Evolutionary conservation across 1,140 invertebrate genomes (phyloP).

Genomic region (Probaryconus sp.): DNA sequence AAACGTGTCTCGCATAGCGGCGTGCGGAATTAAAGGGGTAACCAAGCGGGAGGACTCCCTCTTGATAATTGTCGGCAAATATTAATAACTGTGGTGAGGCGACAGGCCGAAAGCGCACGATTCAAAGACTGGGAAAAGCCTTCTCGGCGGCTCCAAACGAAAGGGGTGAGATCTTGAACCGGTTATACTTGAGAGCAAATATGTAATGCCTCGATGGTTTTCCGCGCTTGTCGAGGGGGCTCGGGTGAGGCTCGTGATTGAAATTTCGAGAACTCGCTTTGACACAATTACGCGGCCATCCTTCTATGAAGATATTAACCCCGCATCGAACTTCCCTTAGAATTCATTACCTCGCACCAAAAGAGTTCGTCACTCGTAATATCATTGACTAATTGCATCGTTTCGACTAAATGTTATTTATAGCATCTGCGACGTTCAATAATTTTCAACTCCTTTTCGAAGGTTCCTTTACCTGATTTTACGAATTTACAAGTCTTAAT

Average conservation of each 20-base stretch:
- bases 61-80: constrained; percentile 78
- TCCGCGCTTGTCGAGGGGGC: constrained; percentile 66
- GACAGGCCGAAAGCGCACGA: constrained; percentile 61
- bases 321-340: constrained; percentile 40
- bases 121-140: constrained; percentile 69
- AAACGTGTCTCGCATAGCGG: constrained; percentile 71
- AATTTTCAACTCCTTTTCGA: no score
- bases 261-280: constrained; percentile 78
- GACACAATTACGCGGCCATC: constrained; percentile 75
- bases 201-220: constrained; percentile 78
- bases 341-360: constrained; percentile 41
- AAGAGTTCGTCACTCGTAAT: constrained; percentile 4
- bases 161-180: constrained; percentile 73
- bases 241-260: constrained; percentile 70
- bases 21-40: constrained; percentile 74
- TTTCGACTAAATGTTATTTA: no score
- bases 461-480: no score
- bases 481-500: no score
- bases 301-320: constrained; percentile 60
- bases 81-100: constrained; percentile 75
- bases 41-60: constrained; percentile 55
- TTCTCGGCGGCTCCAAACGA: constrained; percentile 58
- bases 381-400: neutral
- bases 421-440: no score
- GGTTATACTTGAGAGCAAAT: constrained; percentile 78